Evolutionary conservation across 1,140 invertebrate genomes (phyloP).

Genomic region (Drosophila lini): DNA sequence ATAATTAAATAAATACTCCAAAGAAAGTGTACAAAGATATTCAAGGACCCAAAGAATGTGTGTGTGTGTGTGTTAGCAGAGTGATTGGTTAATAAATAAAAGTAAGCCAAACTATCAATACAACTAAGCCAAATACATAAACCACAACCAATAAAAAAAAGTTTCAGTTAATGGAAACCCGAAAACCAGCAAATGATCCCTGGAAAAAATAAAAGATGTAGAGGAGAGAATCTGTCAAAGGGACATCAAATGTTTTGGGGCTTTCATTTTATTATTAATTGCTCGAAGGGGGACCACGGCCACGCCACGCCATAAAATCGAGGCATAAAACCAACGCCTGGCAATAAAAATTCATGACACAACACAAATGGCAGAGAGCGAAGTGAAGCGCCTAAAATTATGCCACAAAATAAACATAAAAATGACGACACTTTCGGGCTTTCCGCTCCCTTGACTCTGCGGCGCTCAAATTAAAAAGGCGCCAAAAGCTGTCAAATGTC

Average conservation of each 20-base stretch:
- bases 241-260: slow-evolving; percentile 35
- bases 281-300: slow-evolving; percentile 20
- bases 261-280: slow-evolving; percentile 69
- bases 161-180: slow-evolving; percentile 9
- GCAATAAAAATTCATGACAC: slow-evolving; percentile 71
- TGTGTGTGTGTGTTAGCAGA: slow-evolving; percentile 12
- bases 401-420: slow-evolving; percentile 69
- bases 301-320: slow-evolving; percentile 38
- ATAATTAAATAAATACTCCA: not conserved
- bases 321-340: slow-evolving; percentile 52
- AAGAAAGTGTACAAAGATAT: slow-evolving; percentile 1
- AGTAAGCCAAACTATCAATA: slow-evolving; percentile 32
- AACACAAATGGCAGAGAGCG: slow-evolving; percentile 46
- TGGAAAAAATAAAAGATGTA: slow-evolving; percentile 17
- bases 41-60: not conserved
- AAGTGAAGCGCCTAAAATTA: slow-evolving; percentile 47
- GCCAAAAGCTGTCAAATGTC: slow-evolving; percentile 78
- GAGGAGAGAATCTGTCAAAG: slow-evolving; percentile 30
- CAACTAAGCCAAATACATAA: slow-evolving; percentile 22
- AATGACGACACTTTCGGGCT: slow-evolving; percentile 46
- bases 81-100: slow-evolving; percentile 37
- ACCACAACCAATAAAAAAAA: slow-evolving; percentile 49
- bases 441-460: slow-evolving; percentile 29
- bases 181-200: slow-evolving; percentile 14
- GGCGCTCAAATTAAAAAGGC: slow-evolving; percentile 72